Evolutionary conservation across 2,888 invertebrate species (phyloP).

Genomic region (Proisotoma minuta): DNA sequence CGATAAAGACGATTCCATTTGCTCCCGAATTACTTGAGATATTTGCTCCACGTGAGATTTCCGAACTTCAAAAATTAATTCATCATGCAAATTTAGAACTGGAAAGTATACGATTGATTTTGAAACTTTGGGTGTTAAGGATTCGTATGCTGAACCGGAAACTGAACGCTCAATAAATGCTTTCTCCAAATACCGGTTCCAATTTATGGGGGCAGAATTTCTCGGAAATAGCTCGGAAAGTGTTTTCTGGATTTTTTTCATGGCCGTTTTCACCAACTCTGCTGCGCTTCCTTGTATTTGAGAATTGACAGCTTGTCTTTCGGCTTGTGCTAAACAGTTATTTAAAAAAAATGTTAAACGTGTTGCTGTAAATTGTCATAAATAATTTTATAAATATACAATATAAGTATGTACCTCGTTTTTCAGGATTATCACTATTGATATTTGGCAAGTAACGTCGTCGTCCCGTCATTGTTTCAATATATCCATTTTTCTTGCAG

Average conservation of each 20-base stretch:
- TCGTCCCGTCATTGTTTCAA: constrained; percentile 76
- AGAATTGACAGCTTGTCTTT: constrained; percentile 94
- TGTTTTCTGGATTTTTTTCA: constrained; percentile 68
- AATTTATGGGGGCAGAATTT: constrained; percentile 20
- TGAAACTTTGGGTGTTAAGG: constrained; percentile 24
- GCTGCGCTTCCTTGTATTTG: constrained; percentile 95
- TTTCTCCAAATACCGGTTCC: constrained; percentile 26
- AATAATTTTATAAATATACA: neutral
- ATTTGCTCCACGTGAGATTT: constrained; percentile 54
- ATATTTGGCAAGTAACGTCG: constrained; percentile 73
- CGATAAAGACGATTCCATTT: constrained; percentile 73
- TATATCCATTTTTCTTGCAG: constrained; percentile 68
- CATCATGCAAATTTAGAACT: constrained; percentile 91
- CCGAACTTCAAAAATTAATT: constrained; percentile 80
- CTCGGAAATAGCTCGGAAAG: constrained; percentile 53
- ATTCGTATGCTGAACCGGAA: constrained; percentile 43
- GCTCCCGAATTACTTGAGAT: constrained; percentile 62
- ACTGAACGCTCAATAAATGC: too few species aligned
- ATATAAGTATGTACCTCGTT: constrained; percentile 57
- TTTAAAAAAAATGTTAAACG: constrained; percentile 17
- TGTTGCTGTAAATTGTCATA: neutral
- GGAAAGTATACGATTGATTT: constrained; percentile 57
- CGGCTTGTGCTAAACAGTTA: constrained; percentile 75
- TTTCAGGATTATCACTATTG: constrained; percentile 58
- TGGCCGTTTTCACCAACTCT: constrained; percentile 87